Evolutionary conservation across 2,113 vertebrate genomes (phyloP).

Genomic region (Neolamprologus sp.): DNA sequence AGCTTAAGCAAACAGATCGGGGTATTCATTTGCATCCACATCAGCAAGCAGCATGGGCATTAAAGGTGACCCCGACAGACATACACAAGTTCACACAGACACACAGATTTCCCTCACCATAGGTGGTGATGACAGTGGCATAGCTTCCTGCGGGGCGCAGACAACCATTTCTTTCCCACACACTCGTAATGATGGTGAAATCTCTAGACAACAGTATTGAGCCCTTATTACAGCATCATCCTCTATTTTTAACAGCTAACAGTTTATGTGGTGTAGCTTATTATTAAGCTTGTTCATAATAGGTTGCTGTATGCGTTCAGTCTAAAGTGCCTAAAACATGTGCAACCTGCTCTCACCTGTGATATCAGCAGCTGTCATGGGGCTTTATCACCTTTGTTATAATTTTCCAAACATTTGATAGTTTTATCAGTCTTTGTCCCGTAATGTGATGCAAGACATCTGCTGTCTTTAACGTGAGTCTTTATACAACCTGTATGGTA

Average conservation of each 20-base stretch:
- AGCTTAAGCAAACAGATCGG: background rate
- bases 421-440: background rate
- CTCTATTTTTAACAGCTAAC: background rate
- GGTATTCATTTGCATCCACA: constrained; percentile 14
- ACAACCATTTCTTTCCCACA: constrained; percentile 1
- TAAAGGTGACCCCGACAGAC: constrained; percentile 22
- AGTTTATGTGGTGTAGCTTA: background rate
- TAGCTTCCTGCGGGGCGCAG: constrained; percentile 9
- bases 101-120: constrained; percentile 27
- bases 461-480: background rate
- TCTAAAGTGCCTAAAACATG: background rate
- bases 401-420: background rate
- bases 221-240: background rate
- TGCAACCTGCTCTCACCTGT: background rate
- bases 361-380: background rate
- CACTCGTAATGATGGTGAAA: background rate
- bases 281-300: background rate
- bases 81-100: background rate
- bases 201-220: background rate
- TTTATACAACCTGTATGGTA: background rate
- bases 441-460: background rate
- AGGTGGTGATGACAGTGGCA: constrained; percentile 41
- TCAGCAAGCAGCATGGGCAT: background rate
- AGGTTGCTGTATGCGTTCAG: background rate
- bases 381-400: background rate